These are phyloP conservation scores for Colius striatus DNA, from an alignment of 2,113 vertebrate species.

Conservation along the genomic window DNA sequence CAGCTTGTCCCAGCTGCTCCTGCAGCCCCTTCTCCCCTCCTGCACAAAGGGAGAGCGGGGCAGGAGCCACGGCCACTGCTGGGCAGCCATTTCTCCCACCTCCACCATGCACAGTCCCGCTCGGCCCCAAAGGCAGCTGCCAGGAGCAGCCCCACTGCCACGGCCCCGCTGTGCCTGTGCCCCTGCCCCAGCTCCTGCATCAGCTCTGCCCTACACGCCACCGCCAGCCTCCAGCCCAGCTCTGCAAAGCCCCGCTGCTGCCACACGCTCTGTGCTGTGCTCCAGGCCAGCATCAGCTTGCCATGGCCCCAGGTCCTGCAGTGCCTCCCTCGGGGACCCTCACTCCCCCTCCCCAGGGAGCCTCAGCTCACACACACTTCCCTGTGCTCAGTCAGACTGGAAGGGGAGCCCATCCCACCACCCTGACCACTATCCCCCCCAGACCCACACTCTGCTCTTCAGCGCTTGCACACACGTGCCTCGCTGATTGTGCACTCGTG, in stretches of 20 bases:
- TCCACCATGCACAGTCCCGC: background rate
- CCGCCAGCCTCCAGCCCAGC: background rate
- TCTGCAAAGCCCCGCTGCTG: background rate
- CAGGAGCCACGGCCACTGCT: background rate
- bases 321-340: background rate
- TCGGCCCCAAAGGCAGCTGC: background rate
- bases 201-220: too few relatives aligned
- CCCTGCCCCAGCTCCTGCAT: rapidly evolving
- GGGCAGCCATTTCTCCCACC: background rate
- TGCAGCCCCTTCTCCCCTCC: background rate
- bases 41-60: rapidly evolving
- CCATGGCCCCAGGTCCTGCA: rapidly evolving
- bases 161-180: rapidly evolving
- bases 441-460: background rate
- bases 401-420: background rate
- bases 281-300: background rate
- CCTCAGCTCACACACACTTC: background rate
- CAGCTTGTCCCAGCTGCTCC: background rate
- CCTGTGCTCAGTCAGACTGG: rapidly evolving
- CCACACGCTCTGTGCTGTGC: rapidly evolving
- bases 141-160: background rate
- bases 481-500: background rate
- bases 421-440: too few relatives aligned
- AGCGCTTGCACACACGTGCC: background rate
- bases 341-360: background rate